Base-by-base conservation (phyloP, 2,113 vertebrate genomes). In the Sminthopsis crassicaudata region DNA sequence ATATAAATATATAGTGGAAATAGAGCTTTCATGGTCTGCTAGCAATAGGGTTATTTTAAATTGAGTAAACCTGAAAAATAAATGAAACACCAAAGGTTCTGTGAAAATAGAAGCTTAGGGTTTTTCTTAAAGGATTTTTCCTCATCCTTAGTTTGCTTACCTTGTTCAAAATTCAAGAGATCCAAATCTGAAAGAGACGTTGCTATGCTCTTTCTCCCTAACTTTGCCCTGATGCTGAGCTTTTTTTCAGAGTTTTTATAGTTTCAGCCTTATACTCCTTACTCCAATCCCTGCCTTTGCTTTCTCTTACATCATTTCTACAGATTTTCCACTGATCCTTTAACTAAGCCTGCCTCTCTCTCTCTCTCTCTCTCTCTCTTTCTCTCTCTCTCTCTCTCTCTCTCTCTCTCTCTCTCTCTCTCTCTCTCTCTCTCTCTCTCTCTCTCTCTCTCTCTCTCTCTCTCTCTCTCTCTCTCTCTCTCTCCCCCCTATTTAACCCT, bases 251-350 rank as follows among this genome's bases (percentile, higher is more conserved):
- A 97, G 98, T 98, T 99, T 99, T 99, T 99, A 99, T 99, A 99
- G 98, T 98, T 98, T 98, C 98, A 97, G 98, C 96, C 98, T 97
- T 97, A 98, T 96, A 96, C 97, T 98, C 97, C 98, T 97, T 96
- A 98, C 98, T 99, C 98, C 98, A 98, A 98, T 98, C 98, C 98
- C 98, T 98, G 99, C 97, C 97, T 98, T 92, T 95, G 96, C 98
- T 98, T 98, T 98, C 98, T 98, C 98, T 99, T 99, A 99, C 99
- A 99, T 99, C 98, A 99, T 96, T 98, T 98, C 98, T 98, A 98
- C 98, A 98, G 98, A 98, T 98, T 99, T 99, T 98, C 99, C 98
- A 98, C 97, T 98, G 98, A 98, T 98, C 97, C 97, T 98, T 98
- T 98, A 97, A 98, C 98, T 98, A 98, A 98, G 94, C 48, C 96